phyloP scores from a whole-genome alignment of 2,113 vertebrate genomes.

The Solea senegalensis region DNA sequence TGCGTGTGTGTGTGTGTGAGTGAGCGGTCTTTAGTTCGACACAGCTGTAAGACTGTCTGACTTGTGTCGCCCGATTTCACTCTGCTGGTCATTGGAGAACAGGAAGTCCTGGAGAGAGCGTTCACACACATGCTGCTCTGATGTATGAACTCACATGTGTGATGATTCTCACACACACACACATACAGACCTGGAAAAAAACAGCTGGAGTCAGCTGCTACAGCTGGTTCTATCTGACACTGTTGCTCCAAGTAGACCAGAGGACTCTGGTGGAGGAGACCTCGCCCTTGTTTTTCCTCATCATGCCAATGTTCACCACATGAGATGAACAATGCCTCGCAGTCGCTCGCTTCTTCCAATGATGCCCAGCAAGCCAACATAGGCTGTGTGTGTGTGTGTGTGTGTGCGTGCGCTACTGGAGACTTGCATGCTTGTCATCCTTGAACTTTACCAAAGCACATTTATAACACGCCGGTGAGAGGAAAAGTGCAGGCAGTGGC shows the following conservation, averaged over 20 bases:
- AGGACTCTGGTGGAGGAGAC: slow-evolving; percentile 17
- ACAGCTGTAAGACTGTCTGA: slow-evolving; percentile 46
- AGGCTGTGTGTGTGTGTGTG: slow-evolving; percentile 13
- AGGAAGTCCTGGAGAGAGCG: background rate
- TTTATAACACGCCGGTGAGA: background rate
- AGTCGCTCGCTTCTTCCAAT: background rate
- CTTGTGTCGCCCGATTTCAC: slow-evolving; percentile 28
- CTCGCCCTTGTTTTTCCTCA: background rate
- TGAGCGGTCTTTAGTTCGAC: too few relatives aligned
- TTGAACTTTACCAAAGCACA: slow-evolving; percentile 41
- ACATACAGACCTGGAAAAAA: background rate
- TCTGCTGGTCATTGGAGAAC: slow-evolving; percentile 25
- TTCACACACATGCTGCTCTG: background rate
- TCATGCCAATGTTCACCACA: slow-evolving; percentile 44
- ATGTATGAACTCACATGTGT: background rate
- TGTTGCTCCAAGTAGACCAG: slow-evolving; percentile 22
- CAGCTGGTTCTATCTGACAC: slow-evolving; percentile 38
- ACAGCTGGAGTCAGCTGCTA: slow-evolving; percentile 2
- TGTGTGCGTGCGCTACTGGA: slow-evolving; percentile 22
- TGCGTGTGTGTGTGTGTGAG: slow-evolving; percentile 4
- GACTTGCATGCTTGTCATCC: slow-evolving; percentile 38
- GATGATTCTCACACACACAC: background rate
- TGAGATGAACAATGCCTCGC: slow-evolving; percentile 43
- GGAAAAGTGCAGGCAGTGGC: background rate
- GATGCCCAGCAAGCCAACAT: slow-evolving; percentile 16